Conservation (phyloP, 2,888 invertebrate species). For the Ichneumoninae sp. region DNA sequence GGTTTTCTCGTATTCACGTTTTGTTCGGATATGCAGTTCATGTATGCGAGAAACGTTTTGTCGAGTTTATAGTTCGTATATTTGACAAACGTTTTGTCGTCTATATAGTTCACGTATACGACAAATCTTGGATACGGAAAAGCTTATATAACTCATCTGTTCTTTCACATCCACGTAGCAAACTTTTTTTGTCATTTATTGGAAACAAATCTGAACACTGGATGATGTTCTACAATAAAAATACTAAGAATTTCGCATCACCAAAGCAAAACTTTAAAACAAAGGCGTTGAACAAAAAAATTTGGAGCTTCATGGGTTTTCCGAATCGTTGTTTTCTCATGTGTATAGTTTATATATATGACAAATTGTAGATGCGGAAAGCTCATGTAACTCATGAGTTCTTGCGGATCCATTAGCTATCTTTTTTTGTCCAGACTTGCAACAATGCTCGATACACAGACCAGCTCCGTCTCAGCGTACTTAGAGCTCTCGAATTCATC, state of each 20-base stretch:
- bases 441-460: constrained; percentile 56
- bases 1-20: neutral
- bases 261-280: too few species aligned
- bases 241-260: too few species aligned
- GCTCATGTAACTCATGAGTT: too few species aligned
- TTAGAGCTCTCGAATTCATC: constrained; percentile 22
- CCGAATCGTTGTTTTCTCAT: neutral
- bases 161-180: too few species aligned
- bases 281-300: neutral
- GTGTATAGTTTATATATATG: too few species aligned
- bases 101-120: too few species aligned
- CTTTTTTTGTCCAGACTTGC: too few species aligned
- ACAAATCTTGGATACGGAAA: neutral
- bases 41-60: too few species aligned
- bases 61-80: too few species aligned
- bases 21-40: too few species aligned
- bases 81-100: neutral
- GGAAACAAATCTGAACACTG: neutral
- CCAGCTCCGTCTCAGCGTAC: neutral
- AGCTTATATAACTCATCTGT: neutral
- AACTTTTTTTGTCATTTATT: neutral
- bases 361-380: too few species aligned
- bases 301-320: neutral
- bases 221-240: neutral
- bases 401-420: too few species aligned